Conservation (phyloP, 2,888 invertebrate species). For the Dynastes maya region DNA sequence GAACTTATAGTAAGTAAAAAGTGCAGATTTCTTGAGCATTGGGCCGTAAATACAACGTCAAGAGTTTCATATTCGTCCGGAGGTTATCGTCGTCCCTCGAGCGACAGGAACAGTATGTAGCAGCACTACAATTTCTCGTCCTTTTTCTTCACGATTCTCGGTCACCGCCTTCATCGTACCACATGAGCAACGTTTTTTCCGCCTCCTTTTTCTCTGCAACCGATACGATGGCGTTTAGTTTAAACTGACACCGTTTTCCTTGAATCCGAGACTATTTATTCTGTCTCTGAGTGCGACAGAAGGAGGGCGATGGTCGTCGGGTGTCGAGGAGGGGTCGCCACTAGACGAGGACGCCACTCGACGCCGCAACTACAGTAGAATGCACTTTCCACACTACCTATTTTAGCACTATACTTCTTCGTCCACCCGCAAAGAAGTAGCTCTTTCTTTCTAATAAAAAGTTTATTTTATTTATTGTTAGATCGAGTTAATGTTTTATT, state of each 20-base stretch:
- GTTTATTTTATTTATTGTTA: slow-evolving; percentile 48
- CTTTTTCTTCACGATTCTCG: slow-evolving; percentile 21
- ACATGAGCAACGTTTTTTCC: slow-evolving; percentile 20
- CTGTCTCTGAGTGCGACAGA: slow-evolving; percentile 43
- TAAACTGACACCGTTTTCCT: slow-evolving; percentile 43
- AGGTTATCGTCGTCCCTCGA: slow-evolving; percentile 4
- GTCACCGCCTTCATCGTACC: slow-evolving; percentile 24
- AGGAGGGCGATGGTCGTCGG: slow-evolving; percentile 42
- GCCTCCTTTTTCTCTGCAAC: slow-evolving; percentile 13
- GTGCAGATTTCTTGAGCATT: slow-evolving; percentile 25
- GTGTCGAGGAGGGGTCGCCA: slow-evolving; percentile 50
- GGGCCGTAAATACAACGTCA: not conserved
- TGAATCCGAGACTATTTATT: slow-evolving; percentile 52
- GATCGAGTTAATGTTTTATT: slow-evolving; percentile 38
- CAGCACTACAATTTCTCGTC: not conserved
- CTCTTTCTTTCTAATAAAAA: slow-evolving; percentile 44
- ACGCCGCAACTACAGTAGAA: slow-evolving; percentile 60
- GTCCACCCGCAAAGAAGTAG: slow-evolving; percentile 41
- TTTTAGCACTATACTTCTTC: slow-evolving; percentile 58
- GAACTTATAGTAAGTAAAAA: slow-evolving; percentile 3
- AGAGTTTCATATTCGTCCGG: slow-evolving; percentile 12
- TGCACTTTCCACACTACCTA: slow-evolving; percentile 60
- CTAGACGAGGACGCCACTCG: slow-evolving; percentile 57
- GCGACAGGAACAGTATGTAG: not conserved
- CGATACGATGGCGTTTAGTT: slow-evolving; percentile 44